Evolutionary conservation across 2,888 invertebrate species (phyloP).

Genomic region (Bibio marci): DNA sequence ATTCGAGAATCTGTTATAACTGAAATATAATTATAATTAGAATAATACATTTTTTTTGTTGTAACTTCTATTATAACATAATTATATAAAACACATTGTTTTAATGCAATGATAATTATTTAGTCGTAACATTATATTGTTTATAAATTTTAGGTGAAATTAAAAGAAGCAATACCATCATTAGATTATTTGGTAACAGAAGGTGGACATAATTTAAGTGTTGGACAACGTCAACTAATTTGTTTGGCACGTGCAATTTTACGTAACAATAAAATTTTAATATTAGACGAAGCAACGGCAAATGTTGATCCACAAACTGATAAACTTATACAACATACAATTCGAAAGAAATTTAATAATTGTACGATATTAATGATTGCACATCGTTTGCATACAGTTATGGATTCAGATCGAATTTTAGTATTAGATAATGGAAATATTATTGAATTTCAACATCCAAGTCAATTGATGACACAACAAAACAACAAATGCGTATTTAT

Average conservation of each 20-base stretch:
- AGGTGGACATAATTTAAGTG: constrained; percentile 38
- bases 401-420: constrained; percentile 51
- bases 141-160: constrained; percentile 46
- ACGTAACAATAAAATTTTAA: too few species aligned
- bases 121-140: too few species aligned
- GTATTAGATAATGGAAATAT: constrained; percentile 63
- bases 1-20: too few species aligned
- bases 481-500: too few species aligned
- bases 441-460: constrained; percentile 46
- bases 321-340: constrained; percentile 57
- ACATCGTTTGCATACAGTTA: too few species aligned
- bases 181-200: constrained; percentile 37
- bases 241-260: too few species aligned
- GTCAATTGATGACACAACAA: too few species aligned
- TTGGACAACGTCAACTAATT: constrained; percentile 65
- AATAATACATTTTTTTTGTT: too few species aligned
- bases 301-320: constrained; percentile 50
- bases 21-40: too few species aligned
- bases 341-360: constrained; percentile 48
- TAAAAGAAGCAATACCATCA: constrained; percentile 32
- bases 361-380: constrained; percentile 71
- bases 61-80: too few species aligned
- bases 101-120: too few species aligned
- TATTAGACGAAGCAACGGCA: constrained; percentile 45
- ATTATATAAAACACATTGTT: too few species aligned